These are phyloP conservation scores for Aurelia coerulea DNA, from an alignment of 30 jellyfish, hydroid and myxozoan genomes.

Conservation along the genomic window DNA sequence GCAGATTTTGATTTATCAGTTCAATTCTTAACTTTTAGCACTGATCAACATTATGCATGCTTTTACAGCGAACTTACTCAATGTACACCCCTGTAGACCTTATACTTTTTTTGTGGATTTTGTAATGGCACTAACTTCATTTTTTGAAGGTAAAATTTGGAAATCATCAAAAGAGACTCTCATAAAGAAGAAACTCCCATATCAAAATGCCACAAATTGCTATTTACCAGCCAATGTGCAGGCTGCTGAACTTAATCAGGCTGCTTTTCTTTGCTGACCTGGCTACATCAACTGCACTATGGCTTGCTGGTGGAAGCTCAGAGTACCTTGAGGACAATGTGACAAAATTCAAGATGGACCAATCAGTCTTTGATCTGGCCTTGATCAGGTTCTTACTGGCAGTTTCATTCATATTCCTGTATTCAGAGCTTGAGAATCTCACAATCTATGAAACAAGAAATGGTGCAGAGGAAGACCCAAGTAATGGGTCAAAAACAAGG, in stretches of 20 bases:
- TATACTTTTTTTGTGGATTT: too few relatives aligned
- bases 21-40: too few relatives aligned
- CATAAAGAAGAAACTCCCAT: not conserved
- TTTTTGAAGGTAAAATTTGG: too few relatives aligned
- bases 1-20: too few relatives aligned
- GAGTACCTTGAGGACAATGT: constrained; percentile 65
- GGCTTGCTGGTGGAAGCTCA: constrained; percentile 81
- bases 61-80: too few relatives aligned
- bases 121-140: too few relatives aligned
- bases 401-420: constrained; percentile 39
- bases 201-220: constrained; percentile 13
- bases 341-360: constrained; percentile 57
- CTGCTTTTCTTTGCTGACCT: constrained; percentile 59
- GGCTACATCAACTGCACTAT: constrained; percentile 45
- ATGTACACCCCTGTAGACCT: too few relatives aligned
- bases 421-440: constrained; percentile 55
- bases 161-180: too few relatives aligned
- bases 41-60: too few relatives aligned
- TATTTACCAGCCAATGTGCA: constrained; percentile 47
- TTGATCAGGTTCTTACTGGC: constrained; percentile 62
- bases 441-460: constrained; percentile 16
- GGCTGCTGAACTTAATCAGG: constrained; percentile 30
- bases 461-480: constrained; percentile 3
- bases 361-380: constrained; percentile 85
- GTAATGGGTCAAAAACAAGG: not conserved